Conservation (phyloP, 2,113 vertebrate species). For the Salvelinus alpinus region DNA sequence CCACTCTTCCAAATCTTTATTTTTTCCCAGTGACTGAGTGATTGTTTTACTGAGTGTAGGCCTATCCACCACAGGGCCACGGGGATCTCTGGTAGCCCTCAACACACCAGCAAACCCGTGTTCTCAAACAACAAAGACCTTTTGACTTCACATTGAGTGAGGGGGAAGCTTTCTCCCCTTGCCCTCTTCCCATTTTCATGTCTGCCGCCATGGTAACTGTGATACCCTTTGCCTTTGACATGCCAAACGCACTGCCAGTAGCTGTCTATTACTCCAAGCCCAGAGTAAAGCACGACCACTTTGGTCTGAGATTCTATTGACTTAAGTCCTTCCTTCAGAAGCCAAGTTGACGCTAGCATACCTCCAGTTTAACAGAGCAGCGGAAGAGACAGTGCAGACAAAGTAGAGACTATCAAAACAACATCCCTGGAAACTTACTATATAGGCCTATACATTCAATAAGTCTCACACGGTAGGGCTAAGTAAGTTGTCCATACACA, state of each 20-base stretch:
- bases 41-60: constrained; percentile 25
- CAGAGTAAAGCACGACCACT: constrained; percentile 5
- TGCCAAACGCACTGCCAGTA: no score
- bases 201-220: constrained; percentile 37
- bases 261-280: no score
- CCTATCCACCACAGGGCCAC: constrained; percentile 9
- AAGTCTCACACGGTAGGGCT: neutral
- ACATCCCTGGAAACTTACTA: neutral
- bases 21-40: constrained; percentile 32
- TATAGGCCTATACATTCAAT: neutral
- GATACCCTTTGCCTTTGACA: no score
- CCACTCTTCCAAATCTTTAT: constrained; percentile 29
- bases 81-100: constrained; percentile 24
- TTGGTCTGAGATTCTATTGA: constrained; percentile 6
- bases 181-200: constrained; percentile 11
- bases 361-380: no score
- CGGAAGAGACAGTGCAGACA: neutral
- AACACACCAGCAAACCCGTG: constrained; percentile 7
- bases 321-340: neutral
- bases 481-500: neutral
- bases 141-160: neutral
- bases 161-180: neutral
- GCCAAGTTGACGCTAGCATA: no score
- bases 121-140: constrained; percentile 36
- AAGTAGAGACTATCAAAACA: neutral